A percentile compares a stretch with the other conserved stretches of the same genome.
Conservation (phyloP, 2,113 vertebrate species). For the Syrmaticus mikado region DNA sequence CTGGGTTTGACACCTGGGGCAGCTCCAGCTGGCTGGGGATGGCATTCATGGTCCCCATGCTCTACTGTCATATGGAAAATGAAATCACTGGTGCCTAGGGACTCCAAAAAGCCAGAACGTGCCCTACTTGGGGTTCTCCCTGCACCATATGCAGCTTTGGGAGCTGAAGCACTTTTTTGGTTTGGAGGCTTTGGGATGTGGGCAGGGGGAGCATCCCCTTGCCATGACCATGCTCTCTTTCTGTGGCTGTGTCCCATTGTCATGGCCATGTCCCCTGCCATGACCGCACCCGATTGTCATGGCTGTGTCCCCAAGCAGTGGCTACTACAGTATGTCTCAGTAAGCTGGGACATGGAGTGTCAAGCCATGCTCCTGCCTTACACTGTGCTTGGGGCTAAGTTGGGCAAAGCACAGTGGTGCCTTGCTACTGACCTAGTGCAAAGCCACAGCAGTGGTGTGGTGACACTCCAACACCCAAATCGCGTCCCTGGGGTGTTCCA, state of each 20-base stretch:
- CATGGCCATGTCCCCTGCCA: accelerated
- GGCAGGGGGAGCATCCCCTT: background rate
- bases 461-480: background rate
- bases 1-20: background rate
- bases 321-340: background rate
- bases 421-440: background rate
- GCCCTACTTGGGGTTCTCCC: background rate
- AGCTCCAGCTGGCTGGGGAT: background rate
- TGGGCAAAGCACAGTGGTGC: background rate
- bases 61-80: background rate
- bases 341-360: background rate
- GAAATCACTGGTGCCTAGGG: background rate
- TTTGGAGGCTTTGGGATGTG: background rate
- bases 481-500: background rate
- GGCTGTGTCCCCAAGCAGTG: accelerated
- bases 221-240: accelerated
- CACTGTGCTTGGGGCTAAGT: background rate
- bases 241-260: background rate
- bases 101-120: background rate
- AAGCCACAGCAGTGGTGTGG: background rate
- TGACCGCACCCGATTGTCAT: background rate
- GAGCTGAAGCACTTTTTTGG: background rate
- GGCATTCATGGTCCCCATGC: accelerated
- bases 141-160: background rate
- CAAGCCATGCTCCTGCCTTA: background rate